A percentile compares a stretch with the other conserved stretches of the same genome.
Conservation (phyloP, 2,113 vertebrate species). For the Brachypodius melanocephalos region DNA sequence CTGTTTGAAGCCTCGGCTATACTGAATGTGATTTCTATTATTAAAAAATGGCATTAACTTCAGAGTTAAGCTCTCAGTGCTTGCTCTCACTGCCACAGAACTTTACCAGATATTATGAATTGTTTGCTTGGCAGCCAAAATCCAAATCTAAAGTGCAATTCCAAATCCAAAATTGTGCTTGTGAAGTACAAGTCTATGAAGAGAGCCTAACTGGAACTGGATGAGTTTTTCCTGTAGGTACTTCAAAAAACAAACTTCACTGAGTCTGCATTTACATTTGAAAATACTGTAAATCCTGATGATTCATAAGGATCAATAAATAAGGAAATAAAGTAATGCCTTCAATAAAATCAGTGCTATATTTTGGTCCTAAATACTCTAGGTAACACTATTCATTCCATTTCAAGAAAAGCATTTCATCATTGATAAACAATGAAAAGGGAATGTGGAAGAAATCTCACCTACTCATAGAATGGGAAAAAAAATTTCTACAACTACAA, state of each 20-base stretch:
- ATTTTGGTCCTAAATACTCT: background rate
- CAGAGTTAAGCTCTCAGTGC: background rate
- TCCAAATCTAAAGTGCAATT: background rate
- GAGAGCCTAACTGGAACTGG: background rate
- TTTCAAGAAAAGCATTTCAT: background rate
- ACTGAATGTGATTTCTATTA: background rate
- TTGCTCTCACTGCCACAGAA: background rate
- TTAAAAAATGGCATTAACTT: background rate
- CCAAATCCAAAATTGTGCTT: background rate
- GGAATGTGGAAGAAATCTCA: background rate
- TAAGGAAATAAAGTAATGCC: background rate
- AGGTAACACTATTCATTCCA: background rate
- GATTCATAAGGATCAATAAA: background rate
- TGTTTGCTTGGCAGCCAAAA: background rate
- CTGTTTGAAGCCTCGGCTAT: conserved; percentile 12
- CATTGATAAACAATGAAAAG: background rate
- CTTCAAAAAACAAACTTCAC: background rate
- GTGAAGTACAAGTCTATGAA: background rate
- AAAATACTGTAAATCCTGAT: background rate
- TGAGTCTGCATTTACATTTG: background rate
- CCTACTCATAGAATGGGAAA: background rate
- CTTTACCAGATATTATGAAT: background rate
- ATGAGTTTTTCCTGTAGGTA: background rate
- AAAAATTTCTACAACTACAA: background rate
- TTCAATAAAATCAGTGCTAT: background rate